Conservation (phyloP, 2,797 vertebrate genomes). For the Tragopan temminckii region DNA sequence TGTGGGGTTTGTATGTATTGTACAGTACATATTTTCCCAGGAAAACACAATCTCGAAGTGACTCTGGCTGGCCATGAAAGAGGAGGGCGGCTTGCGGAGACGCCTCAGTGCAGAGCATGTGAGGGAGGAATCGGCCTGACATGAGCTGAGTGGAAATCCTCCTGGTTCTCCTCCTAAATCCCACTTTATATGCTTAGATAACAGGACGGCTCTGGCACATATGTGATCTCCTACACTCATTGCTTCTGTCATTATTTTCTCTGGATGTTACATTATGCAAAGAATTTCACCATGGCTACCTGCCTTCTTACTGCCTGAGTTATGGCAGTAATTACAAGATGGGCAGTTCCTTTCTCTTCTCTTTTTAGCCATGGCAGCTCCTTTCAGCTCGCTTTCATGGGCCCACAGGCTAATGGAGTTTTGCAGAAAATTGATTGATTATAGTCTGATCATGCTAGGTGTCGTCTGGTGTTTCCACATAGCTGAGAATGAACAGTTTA, state of each 20-base stretch:
- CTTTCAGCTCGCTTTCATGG: conserved; percentile 65
- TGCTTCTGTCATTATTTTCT: conserved; percentile 29
- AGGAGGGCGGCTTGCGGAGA: background rate
- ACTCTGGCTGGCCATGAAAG: conserved; percentile 54
- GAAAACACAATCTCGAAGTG: conserved; percentile 61
- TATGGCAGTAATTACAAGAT: background rate
- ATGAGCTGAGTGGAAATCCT: background rate
- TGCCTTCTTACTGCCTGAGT: conserved; percentile 10
- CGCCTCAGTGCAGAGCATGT: background rate
- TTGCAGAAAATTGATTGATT: conserved; percentile 81
- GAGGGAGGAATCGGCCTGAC: background rate
- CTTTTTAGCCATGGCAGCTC: background rate
- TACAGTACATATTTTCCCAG: conserved; percentile 71
- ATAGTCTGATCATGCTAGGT: conserved; percentile 76
- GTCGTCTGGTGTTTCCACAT: conserved; percentile 67
- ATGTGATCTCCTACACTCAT: background rate
- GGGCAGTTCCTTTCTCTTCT: conserved; percentile 16
- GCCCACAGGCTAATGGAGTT: conserved; percentile 47
- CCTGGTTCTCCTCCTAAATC: background rate
- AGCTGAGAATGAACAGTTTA: conserved; percentile 80
- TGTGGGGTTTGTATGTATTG: conserved; percentile 60
- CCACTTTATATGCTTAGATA: background rate
- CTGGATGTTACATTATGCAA: conserved; percentile 11
- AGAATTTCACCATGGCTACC: conserved; percentile 38
- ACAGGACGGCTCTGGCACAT: background rate